Percentiles rank a stretch among this genome's conserved stretches.
These are phyloP conservation scores for Actinopyga echinites DNA, from an alignment of 53 echinoderm and acorn worm species.

Conservation along the genomic window DNA sequence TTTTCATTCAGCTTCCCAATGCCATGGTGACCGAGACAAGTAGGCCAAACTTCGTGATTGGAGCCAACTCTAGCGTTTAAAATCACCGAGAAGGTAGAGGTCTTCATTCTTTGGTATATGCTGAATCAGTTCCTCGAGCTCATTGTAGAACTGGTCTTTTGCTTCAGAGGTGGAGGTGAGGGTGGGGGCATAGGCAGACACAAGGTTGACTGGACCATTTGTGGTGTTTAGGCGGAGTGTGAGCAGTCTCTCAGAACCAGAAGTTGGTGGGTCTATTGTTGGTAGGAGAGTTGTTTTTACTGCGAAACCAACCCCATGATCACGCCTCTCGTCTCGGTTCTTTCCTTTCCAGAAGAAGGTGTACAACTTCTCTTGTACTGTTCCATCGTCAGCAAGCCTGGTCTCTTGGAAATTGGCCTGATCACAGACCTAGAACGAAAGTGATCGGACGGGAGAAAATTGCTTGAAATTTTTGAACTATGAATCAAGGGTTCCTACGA, in stretches of 20 bases:
- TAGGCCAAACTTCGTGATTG: conserved; percentile 25
- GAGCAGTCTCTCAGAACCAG: too few relatives aligned
- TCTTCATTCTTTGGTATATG: conserved; percentile 1
- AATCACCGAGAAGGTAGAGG: not conserved
- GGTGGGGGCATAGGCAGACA: conserved; percentile 18
- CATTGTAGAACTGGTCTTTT: conserved; percentile 45
- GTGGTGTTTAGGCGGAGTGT: too few relatives aligned
- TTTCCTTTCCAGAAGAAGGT: conserved; percentile 54
- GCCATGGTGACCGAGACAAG: conserved; percentile 42
- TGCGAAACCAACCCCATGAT: too few relatives aligned
- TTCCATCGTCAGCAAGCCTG: conserved; percentile 9
- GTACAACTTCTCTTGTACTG: conserved; percentile 40
- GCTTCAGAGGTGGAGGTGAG: not conserved
- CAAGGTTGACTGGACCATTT: conserved; percentile 26
- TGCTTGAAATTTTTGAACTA: too few relatives aligned
- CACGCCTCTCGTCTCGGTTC: conserved; percentile 22
- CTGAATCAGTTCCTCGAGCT: not conserved
- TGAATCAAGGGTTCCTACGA: too few relatives aligned
- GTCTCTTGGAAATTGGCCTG: conserved; percentile 49
- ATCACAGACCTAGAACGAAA: too few relatives aligned
- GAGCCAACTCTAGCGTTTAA: conserved; percentile 25
- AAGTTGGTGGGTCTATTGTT: conserved; percentile 23
- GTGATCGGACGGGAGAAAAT: too few relatives aligned
- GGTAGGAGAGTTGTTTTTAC: too few relatives aligned
- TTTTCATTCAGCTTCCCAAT: conserved; percentile 47